Evolutionary conservation across 2,797 vertebrate species (phyloP), one percentile per base, ranked within the genome.

Genomic region (Pseudochirops cupreus): DNA sequence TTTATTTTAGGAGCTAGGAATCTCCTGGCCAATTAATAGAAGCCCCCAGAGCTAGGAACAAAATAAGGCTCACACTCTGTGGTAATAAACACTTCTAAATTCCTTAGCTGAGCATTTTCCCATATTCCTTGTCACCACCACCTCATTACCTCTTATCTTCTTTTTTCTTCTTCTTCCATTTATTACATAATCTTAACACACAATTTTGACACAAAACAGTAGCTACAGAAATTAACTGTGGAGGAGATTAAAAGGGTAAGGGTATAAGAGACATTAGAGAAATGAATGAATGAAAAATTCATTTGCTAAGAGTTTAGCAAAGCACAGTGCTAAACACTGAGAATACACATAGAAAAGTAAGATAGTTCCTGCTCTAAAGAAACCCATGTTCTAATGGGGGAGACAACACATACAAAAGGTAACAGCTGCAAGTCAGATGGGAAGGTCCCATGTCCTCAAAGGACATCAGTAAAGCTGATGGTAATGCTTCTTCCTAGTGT

Each of bases 171-270:
- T 52, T 93, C n/a, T 74, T 39, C 62, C 18, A 74, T 74, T 74
- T 39, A n/a, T 74, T 74, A 18, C 5, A 82, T 82, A 39, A 46
- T 24, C 21, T 82, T 82, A 39, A 39, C 67, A 94, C 0, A 6
- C 55, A 46, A 28, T 90, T 92, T 33, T 57, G 94, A 94, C 90
- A 91, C 46, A 90, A 90, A 94, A 24, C 91, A 96, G 92, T 57
- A n/a, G 24, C 18, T 56, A 58, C 53, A 94, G 62, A 96, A 57
- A 59, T 26, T 12, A 82, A 90, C 39, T 82, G 21, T 26, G 7
- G 18, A 57, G 89, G 93, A 96, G 91, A 89, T 33, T 55, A n/a
- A 33, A 5, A n/a, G 5, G 54, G 62, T 31, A 54, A 0, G 0
- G 46, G 54, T 56, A 9, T 29, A n/a, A 24, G 94, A 91, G 53